A percentile compares a stretch with the other conserved stretches of the same genome.
phyloP scores from a whole-genome alignment of 2,113 vertebrate genomes.

The Psittacula cyanocephala region DNA sequence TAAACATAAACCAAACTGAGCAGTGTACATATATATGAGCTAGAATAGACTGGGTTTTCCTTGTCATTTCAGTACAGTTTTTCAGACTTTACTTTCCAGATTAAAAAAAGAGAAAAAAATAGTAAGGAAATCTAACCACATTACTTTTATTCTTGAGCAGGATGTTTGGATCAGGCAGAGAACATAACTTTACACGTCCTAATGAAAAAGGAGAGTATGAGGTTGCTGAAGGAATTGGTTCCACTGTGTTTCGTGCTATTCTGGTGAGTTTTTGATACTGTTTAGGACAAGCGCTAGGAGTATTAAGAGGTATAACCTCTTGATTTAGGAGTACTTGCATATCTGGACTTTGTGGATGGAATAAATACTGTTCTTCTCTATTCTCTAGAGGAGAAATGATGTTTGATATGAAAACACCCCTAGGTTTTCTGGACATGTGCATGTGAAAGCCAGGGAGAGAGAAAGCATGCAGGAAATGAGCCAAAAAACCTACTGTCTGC shows the following conservation, averaged over 20 bases:
- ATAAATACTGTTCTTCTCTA: not conserved
- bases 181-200: slow-evolving; percentile 97
- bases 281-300: not conserved
- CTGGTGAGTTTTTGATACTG: slow-evolving; percentile 79
- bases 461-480: not conserved
- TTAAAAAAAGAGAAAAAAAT: not conserved
- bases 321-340: not conserved
- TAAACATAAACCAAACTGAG: not conserved
- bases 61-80: not conserved
- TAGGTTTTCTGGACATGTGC: not conserved
- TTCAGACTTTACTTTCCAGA: not conserved
- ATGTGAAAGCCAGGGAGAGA: not conserved
- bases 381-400: not conserved
- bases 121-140: not conserved
- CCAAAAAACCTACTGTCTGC: not conserved
- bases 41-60: not conserved
- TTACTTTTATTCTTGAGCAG: slow-evolving; percentile 58
- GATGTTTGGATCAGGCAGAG: slow-evolving; percentile 99
- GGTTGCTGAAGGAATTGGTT: slow-evolving; percentile 97
- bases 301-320: not conserved
- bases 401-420: not conserved
- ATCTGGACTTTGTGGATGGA: not conserved
- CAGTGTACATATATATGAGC: fast-evolving
- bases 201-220: slow-evolving; percentile 98
- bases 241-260: slow-evolving; percentile 96